Evolutionary conservation across 2,113 vertebrate species (phyloP).

Genomic region (Psettodes erumei): DNA sequence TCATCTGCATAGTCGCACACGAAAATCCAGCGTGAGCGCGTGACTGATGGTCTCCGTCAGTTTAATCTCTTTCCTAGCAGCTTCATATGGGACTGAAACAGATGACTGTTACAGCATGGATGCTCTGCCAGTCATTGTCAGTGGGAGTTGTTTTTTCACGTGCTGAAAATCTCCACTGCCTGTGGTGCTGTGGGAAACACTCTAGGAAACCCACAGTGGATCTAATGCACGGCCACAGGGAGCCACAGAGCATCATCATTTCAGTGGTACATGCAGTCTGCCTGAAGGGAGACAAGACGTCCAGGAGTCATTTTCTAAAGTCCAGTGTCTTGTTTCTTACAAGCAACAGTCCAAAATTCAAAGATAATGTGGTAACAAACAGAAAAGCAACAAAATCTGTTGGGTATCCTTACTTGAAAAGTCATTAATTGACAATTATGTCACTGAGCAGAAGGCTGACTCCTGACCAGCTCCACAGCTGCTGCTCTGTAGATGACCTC

Average conservation of each 20-base stretch:
- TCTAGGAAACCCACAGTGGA: conserved; percentile 44
- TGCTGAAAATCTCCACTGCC: conserved; percentile 49
- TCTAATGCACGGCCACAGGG: conserved; percentile 55
- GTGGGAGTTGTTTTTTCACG: conserved; percentile 53
- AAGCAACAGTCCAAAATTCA: no score
- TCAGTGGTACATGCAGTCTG: conserved; percentile 4
- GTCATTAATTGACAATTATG: background rate
- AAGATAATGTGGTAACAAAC: no score
- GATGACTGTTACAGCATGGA: conserved; percentile 51
- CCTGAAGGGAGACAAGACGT: background rate
- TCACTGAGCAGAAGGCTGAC: background rate
- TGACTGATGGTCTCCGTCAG: conserved; percentile 15
- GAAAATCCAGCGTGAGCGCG: background rate
- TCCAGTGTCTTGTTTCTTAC: no score
- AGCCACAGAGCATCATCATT: conserved; percentile 36
- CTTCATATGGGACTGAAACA: conserved; percentile 46
- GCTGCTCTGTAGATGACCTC: conserved; percentile 30
- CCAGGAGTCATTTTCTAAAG: no score
- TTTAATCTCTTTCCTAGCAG: conserved; percentile 51
- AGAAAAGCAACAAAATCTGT: no score
- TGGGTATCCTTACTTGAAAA: no score
- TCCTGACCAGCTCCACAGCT: conserved; percentile 2
- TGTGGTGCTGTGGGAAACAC: conserved; percentile 38
- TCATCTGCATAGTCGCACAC: background rate
- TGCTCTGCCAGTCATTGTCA: conserved; percentile 53